Base-by-base conservation (phyloP, 2,888 invertebrate species). In the Oasisia sp. region DNA sequence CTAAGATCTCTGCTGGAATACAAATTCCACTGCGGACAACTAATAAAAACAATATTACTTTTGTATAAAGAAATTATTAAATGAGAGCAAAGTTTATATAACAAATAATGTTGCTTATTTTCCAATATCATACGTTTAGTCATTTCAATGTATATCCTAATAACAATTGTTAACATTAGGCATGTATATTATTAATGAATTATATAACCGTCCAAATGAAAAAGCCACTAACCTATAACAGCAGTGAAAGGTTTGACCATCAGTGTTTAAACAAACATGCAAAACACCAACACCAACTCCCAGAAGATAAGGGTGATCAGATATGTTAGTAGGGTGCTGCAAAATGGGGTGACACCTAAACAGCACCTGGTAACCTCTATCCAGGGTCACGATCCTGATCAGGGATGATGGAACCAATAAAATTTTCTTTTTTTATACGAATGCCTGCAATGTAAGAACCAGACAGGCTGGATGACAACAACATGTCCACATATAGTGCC, bases 321-420 rank as follows among this genome's bases (percentile, higher is more conserved):
- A 56, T 19, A 74, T n/a, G n/a, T 74, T 74, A 74, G 74, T 74
- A 74, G 74, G 27, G 74, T 74, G 74, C 74, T 74, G 74, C 74
- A 74, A 74, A 74, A 74, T 19, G 74, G 74, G 74, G 74, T 74
- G 74, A 74, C 74, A 74, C 27, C 5, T 74, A 27, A 74, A 74
- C 74, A 74, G 74, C 74, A 74, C 74, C 74, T 74, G 74, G n/a
- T 74, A n/a, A 74, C 74, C 74, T 74, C 74, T 74, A 74, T 27
- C 19, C 74, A 74, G 74, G 74, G 74, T 74, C 27, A 74, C 27
- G 74, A 74, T 7, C 74, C 74, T 27, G 74, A 19, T 74, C 74
- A 74, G 74, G 27, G 74, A 19, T 74, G n/a, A n/a, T 19, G 74
- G n/a, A 19, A 74, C n/a, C 74, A n/a, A 27, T 74, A 74, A 74